These are phyloP conservation scores for Ectemnius continuus DNA, from an alignment of 2,888 invertebrate genomes.

Conservation along the genomic window DNA sequence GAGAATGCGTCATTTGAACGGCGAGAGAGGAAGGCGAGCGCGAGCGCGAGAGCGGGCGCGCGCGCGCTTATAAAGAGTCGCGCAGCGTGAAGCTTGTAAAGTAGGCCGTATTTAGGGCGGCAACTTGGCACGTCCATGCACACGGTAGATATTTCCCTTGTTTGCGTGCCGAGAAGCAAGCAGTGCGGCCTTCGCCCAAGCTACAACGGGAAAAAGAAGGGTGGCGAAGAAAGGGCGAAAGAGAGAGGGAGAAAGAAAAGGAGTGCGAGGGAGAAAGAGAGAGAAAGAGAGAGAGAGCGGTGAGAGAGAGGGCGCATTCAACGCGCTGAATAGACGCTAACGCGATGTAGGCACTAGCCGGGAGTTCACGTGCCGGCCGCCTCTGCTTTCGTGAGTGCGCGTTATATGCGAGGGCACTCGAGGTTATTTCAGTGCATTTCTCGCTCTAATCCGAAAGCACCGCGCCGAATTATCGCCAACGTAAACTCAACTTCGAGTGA, in stretches of 20 bases:
- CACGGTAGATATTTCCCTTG: constrained; percentile 23
- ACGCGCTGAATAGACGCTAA: constrained; percentile 18
- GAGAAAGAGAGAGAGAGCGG: not conserved
- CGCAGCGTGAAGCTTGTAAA: constrained; percentile 21
- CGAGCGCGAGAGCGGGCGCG: constrained; percentile 1
- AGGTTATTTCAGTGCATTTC: too few species aligned
- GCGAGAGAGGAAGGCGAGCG: constrained; percentile 11
- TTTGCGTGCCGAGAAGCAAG: constrained; percentile 13
- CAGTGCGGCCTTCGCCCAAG: constrained; percentile 12
- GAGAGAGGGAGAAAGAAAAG: constrained; percentile 5
- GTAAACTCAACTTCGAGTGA: too few species aligned
- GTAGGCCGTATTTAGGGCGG: constrained; percentile 38
- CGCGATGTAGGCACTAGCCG: constrained; percentile 5
- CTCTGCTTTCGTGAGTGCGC: too few species aligned
- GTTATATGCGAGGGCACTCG: too few species aligned
- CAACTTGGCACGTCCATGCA: constrained; percentile 30
- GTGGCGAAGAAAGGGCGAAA: too few species aligned
- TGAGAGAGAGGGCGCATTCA: constrained; percentile 7
- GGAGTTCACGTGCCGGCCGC: too few species aligned
- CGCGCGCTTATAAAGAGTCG: constrained; percentile 1
- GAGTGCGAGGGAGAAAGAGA: not conserved
- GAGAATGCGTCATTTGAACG: constrained; percentile 27
- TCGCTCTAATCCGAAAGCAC: too few species aligned
- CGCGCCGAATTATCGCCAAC: too few species aligned
- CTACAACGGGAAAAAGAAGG: not conserved